Evolutionary conservation across 2,888 invertebrate species (phyloP), one percentile per base, ranked within the genome.

Genomic region (Eurois occulta): DNA sequence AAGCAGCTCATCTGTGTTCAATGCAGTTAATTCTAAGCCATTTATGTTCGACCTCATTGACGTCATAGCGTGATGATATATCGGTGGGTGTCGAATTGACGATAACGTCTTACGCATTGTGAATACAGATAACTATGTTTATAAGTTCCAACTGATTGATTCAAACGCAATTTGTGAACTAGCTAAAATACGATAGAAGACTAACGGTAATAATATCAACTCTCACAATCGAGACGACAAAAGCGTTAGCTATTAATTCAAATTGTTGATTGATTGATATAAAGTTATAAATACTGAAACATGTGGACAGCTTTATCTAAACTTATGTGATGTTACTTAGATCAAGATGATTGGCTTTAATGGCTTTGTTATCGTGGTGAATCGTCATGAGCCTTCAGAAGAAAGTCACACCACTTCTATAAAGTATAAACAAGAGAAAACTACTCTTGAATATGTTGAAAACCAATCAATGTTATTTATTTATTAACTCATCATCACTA

Each of bases 21-120:
- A 24, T 71, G 72, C 87, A 84, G 78, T 83, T 75, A 58, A 70
- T 83, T 75, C 87, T 83, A 60, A 75, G 58, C 52, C 41, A 7
- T 78, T 86, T 75, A 78, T 75, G 70, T 70, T 11, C 79, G 70
- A 79, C 65, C 73, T 66, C 41, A 84, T 87, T 85, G 84, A 85
- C 84, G 84, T 85, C 84, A 86, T 68, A 70, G 21, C 52, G 74
- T 74, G 75, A 83, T 84, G 87, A 84, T 85, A 78, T 75, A 85
- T 79, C 64, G 75, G 52, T 64, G 41, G 67, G 80, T 83, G 87
- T 86, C 87, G 87, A 84, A 85, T 77, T 84, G 87, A 78, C 55
- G 87, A 84, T 84, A 79, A 86, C 86, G 72, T 55, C 43, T 46
- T 55, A 76, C 87, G 87, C 76, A 28, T 13, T 0, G 21, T 79